Evolutionary conservation across 2,797 vertebrate species (phyloP), one percentile per base, ranked within the genome.

Genomic region (Crax fasciolata): DNA sequence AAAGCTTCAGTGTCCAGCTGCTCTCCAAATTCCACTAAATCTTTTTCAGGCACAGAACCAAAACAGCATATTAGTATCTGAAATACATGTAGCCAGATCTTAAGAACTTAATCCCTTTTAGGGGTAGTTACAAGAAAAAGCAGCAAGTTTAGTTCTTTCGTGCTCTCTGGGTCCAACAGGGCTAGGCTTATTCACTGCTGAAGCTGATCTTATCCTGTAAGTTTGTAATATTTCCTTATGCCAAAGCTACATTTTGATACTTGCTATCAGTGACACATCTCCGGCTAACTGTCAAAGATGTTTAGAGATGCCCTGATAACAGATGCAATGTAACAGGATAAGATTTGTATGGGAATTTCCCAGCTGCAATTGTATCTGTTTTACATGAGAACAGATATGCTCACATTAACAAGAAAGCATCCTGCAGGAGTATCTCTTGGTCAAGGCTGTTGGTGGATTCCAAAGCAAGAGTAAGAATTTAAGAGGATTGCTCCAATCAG

Each of bases 21-120:
- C 61, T 94, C 65, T 94, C 51, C 65, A 79, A 96, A 91, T 87
- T 91, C 87, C 67, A 87, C 65, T 87, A 77, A 93, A 87, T 74
- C 91, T 95, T 65, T 25, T 17, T 81, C 30, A 66, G 91, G 89
- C 84, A 91, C n/a, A 75, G 75, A 82, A 78, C 78, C 84, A 87
- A 86, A 65, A 73, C 13, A 85, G 75, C 11, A 21, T 49, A 87
- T 76, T 93, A 85, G 43, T 68, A 86, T 86, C 67, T 43, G 63
- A 87, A 91, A 93, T 7, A 15, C 54, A n/a, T 66, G 44, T 19
- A 84, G 67, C 39, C 84, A 90, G 75, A 54, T 81, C 70, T 78
- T 73, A 90, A 84, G 93, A 55, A 38, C 25, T 57, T 89, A 75
- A 87, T 86, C 30, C 57, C 43, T 87, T 92, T 81, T 74, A 93